These are phyloP conservation scores for Tapirus indicus DNA, from an alignment of 2,797 vertebrate genomes.

Conservation along the genomic window DNA sequence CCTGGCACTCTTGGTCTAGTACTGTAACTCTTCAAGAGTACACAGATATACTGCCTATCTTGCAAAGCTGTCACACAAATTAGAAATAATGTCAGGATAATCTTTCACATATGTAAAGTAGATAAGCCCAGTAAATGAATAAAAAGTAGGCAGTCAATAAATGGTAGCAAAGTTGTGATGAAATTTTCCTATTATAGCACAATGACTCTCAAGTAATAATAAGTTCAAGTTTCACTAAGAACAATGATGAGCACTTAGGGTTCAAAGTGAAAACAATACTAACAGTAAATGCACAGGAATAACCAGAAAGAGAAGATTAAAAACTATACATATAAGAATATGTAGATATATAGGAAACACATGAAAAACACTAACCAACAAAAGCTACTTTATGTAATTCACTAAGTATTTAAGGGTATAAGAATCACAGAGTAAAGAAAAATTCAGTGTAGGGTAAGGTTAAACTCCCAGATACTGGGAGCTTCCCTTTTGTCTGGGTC, in stretches of 20 bases:
- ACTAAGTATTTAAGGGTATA: not conserved
- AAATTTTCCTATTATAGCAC: not conserved
- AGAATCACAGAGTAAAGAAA: not conserved
- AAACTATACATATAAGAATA: not conserved
- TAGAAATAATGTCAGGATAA: not conserved
- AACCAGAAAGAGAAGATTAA: not conserved
- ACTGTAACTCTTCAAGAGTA: not conserved
- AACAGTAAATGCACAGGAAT: not conserved
- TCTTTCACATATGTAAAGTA: not conserved
- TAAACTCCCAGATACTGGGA: not conserved
- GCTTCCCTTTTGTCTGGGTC: not conserved
- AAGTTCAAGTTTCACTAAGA: slow-evolving; percentile 2
- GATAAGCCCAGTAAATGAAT: not conserved
- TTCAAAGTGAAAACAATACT: not conserved
- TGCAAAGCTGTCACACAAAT: not conserved
- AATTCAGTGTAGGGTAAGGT: not conserved
- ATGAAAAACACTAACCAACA: not conserved
- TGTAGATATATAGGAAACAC: not conserved
- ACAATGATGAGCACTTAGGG: not conserved
- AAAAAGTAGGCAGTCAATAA: not conserved
- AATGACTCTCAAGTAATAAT: not conserved
- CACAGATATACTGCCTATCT: not conserved
- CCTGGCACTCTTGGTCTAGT: not conserved
- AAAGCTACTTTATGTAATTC: not conserved
- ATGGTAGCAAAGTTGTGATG: not conserved